phyloP scores from a whole-genome alignment of 2,888 invertebrate species.

The Timema podura region DNA sequence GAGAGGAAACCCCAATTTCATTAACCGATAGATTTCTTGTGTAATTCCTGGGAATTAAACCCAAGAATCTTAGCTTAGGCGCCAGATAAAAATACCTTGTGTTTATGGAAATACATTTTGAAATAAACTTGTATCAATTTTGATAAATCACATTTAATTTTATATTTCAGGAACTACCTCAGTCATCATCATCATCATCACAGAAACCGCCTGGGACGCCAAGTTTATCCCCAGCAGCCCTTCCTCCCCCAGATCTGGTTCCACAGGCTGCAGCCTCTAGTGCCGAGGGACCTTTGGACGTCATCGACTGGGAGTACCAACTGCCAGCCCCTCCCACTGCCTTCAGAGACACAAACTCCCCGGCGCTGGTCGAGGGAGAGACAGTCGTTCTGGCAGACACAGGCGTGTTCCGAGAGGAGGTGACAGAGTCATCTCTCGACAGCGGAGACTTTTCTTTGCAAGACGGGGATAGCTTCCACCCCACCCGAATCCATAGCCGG shows the following conservation, averaged over 20 bases:
- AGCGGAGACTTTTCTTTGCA: conserved; percentile 6
- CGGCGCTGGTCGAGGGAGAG: conserved; percentile 35
- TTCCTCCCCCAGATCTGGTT: too few species aligned
- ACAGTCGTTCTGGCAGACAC: conserved; percentile 34
- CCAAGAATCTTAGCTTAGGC: too few species aligned
- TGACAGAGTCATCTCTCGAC: conserved; percentile 2
- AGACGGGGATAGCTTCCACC: background rate
- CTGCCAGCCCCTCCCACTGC: conserved; percentile 58
- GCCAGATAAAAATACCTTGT: too few species aligned
- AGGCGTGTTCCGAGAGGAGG: conserved; percentile 20
- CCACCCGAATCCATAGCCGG: background rate
- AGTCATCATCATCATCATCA: background rate
- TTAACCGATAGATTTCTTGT: too few species aligned
- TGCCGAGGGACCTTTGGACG: background rate
- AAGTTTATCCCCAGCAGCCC: too few species aligned
- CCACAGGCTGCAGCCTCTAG: background rate
- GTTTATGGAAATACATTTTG: too few species aligned
- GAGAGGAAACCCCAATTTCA: too few species aligned
- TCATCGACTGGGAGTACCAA: conserved; percentile 51
- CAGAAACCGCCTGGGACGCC: too few species aligned
- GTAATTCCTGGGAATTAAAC: too few species aligned
- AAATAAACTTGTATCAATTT: too few species aligned
- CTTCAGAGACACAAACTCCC: conserved; percentile 47
- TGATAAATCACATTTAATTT: background rate
- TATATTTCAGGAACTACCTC: background rate